Evolutionary conservation across 2,888 invertebrate species (phyloP), one percentile per base, ranked within the genome.

Genomic region (Willowsia nigromaculata): DNA sequence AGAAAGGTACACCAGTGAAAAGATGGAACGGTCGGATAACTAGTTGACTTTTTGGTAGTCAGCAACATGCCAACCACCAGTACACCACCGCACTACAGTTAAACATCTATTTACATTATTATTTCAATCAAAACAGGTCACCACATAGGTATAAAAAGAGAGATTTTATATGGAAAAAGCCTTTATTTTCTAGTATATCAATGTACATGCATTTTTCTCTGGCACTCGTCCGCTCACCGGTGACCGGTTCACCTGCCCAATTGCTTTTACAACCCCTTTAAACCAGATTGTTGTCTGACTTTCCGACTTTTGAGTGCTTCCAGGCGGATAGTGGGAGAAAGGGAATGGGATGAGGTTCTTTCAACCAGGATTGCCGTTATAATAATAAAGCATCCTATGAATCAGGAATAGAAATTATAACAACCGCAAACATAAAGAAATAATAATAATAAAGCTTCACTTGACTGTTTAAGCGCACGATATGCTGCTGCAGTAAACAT

Each of bases 191-290:
- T 27, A 76, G 50, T 76, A n/a, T n/a, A 27, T 76, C 50, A 50
- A 50, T 27, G 27, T 40, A 33, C 30, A 33, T 40, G 11, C 33
- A 65, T 68, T 40, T 40, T 68, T 40, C 40, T 25, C 68, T 56
- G 50, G 50, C 47, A 53, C 53, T n/a, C 56, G 37, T 11, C 65
- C 84, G 27, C 50, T 53, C 71, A 22, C 53, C 62, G 82, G 65
- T 82, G 50, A 86, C 80, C 65, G 33, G 68, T 87, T 87, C 87
- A 87, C 87, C 87, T 87, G 87, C 82, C 81, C 82, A 59, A 68
- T 81, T 74, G 59, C 87, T 30, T 62, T 62, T 62, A 1, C 53
- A 74, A 62, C 85, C 85, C 85, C 78, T 85, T 85, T 56, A 33
- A 80, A 68, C 68, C 68, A 50, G 22, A 68, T 86, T 56, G 80